Evolutionary conservation across 2,113 vertebrate genomes (phyloP).

Genomic region (Ceratotherium simum): DNA sequence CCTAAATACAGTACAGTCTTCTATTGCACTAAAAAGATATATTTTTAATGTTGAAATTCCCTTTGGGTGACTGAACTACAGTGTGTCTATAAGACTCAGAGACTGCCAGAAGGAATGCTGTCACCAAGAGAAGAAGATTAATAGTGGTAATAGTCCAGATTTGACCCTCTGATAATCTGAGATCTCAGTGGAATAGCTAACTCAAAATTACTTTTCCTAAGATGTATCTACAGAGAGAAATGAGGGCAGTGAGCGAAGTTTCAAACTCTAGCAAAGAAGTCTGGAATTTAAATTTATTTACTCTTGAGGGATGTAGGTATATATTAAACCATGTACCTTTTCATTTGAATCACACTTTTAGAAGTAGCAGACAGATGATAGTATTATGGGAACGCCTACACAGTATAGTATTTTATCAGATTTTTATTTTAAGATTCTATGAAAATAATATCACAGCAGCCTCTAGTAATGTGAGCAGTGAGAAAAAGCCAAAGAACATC

Average conservation of each 20-base stretch:
- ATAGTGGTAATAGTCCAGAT: not conserved
- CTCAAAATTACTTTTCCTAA: slow-evolving; percentile 28
- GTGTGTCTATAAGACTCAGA: not conserved
- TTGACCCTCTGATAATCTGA: slow-evolving; percentile 58
- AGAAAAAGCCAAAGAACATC: slow-evolving; percentile 59
- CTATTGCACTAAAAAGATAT: not conserved
- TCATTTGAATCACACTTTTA: slow-evolving; percentile 34
- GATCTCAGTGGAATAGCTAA: slow-evolving; percentile 3
- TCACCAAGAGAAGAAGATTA: slow-evolving; percentile 55
- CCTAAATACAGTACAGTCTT: slow-evolving; percentile 31
- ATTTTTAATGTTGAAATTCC: slow-evolving; percentile 58
- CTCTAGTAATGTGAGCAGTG: slow-evolving; percentile 59
- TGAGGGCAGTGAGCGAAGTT: not conserved
- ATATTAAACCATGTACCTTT: not conserved
- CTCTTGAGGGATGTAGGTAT: not conserved
- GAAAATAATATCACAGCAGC: slow-evolving; percentile 67
- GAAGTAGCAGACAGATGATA: slow-evolving; percentile 24
- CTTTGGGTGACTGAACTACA: not conserved
- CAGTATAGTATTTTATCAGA: slow-evolving; percentile 64
- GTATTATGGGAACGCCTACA: slow-evolving; percentile 23
- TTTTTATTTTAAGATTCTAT: slow-evolving; percentile 62
- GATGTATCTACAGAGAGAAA: not conserved
- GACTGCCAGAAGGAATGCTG: slow-evolving; percentile 15
- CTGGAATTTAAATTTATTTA: slow-evolving; percentile 26
- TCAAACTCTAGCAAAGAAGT: not conserved